Evolutionary conservation across 2,888 invertebrate species (phyloP).

Genomic region (Molorchus minor): DNA sequence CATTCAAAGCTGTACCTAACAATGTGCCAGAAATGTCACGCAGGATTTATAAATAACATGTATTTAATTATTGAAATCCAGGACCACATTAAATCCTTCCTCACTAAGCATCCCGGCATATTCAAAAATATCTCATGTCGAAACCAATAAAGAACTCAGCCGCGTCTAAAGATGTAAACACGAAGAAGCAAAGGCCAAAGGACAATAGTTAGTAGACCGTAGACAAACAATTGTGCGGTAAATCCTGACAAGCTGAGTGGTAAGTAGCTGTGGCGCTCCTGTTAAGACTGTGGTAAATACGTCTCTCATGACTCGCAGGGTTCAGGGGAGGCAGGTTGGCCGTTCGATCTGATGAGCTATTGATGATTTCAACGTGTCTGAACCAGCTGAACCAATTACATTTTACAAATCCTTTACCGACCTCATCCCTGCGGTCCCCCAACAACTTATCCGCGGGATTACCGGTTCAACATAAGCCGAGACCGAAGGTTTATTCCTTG

Average conservation of each 20-base stretch:
- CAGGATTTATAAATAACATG: neutral
- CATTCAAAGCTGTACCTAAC: neutral
- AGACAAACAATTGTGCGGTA: conserved; percentile 7
- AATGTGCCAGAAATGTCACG: neutral
- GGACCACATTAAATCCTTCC: neutral
- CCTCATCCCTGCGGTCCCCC: conserved; percentile 44
- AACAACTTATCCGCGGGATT: conserved; percentile 46
- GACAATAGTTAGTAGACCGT: neutral
- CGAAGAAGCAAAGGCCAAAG: neutral
- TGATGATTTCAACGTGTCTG: conserved; percentile 70
- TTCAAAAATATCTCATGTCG: no score
- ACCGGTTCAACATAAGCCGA: conserved; percentile 41
- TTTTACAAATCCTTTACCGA: conserved; percentile 62
- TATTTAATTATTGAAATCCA: neutral
- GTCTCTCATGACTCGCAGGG: conserved; percentile 30
- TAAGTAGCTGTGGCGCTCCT: conserved; percentile 10
- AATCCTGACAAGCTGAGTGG: conserved; percentile 3
- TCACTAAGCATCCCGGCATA: neutral
- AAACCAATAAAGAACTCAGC: neutral
- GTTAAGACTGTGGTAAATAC: conserved; percentile 22
- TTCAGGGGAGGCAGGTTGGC: conserved; percentile 38
- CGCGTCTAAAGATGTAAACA: neutral
- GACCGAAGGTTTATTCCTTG: neutral
- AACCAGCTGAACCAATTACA: conserved; percentile 74
- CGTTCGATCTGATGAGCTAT: conserved; percentile 66